Evolutionary conservation across 2,888 invertebrate species (phyloP).

Genomic region (Sthenelais limicola): DNA sequence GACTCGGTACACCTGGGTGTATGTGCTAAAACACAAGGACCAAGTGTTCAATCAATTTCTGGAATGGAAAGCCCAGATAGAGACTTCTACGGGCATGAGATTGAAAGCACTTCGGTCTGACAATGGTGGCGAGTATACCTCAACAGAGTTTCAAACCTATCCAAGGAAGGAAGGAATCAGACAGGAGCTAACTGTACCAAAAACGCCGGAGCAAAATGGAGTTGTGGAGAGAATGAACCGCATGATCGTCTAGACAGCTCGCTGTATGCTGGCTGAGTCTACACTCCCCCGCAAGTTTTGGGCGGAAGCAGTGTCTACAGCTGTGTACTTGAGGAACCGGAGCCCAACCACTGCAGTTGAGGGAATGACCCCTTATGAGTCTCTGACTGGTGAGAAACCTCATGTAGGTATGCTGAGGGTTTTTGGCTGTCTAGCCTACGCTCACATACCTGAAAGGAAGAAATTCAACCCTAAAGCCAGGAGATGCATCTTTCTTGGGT

Average conservation of each 20-base stretch:
- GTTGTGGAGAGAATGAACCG: slow-evolving; percentile 62
- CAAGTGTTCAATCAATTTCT: slow-evolving; percentile 32
- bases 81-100: slow-evolving; percentile 28
- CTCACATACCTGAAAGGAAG: slow-evolving; percentile 43
- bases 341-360: slow-evolving; percentile 51
- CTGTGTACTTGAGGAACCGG: slow-evolving; percentile 64
- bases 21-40: slow-evolving; percentile 35
- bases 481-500: slow-evolving; percentile 46
- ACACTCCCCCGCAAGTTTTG: slow-evolving; percentile 58
- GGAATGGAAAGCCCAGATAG: slow-evolving; percentile 34
- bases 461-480: slow-evolving; percentile 39
- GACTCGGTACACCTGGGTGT: slow-evolving; percentile 32
- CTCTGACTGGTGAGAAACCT: slow-evolving; percentile 47
- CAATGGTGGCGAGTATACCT: too few species aligned
- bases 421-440: slow-evolving; percentile 46
- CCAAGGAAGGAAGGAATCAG: slow-evolving; percentile 58
- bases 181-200: slow-evolving; percentile 60
- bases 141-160: slow-evolving; percentile 50
- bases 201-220: slow-evolving; percentile 67
- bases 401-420: slow-evolving; percentile 38
- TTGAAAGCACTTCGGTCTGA: slow-evolving; percentile 46
- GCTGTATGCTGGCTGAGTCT: slow-evolving; percentile 58
- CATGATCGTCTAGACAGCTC: slow-evolving; percentile 60
- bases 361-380: slow-evolving; percentile 51
- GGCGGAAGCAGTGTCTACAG: slow-evolving; percentile 66